phyloP scores from a whole-genome alignment of 2,113 vertebrate genomes.

The Cariama cristata region DNA sequence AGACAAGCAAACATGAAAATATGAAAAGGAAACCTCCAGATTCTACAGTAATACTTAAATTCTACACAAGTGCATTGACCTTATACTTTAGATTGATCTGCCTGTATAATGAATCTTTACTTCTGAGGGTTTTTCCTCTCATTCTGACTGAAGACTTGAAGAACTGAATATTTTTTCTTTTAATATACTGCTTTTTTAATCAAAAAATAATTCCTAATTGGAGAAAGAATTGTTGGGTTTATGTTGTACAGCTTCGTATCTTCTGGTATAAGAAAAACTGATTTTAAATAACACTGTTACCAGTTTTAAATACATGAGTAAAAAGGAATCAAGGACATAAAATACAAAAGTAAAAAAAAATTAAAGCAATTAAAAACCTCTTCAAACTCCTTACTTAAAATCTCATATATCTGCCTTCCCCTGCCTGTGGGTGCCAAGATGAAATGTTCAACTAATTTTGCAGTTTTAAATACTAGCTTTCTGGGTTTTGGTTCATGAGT shows the following conservation, averaged over 20 bases:
- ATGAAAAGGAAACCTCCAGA: background rate
- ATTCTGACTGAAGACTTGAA: slow-evolving; percentile 27
- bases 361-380: background rate
- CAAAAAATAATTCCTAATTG: background rate
- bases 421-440: background rate
- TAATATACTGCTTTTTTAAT: background rate
- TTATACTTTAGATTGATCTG: background rate
- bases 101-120: background rate
- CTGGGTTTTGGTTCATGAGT: background rate
- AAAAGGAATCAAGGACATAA: background rate
- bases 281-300: slow-evolving; percentile 6
- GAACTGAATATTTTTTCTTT: background rate
- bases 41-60: background rate
- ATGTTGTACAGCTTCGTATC: background rate
- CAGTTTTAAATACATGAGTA: slow-evolving; percentile 4
- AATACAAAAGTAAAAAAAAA: background rate
- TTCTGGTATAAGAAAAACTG: background rate
- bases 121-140: background rate
- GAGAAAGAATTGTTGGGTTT: slow-evolving; percentile 7
- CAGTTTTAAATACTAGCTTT: background rate
- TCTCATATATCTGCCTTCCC: background rate
- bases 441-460: background rate
- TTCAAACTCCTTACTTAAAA: background rate
- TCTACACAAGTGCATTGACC: background rate
- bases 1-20: slow-evolving; percentile 11